Evolutionary conservation across 2,888 invertebrate species (phyloP).

Genomic region (Drosophila atripex): DNA sequence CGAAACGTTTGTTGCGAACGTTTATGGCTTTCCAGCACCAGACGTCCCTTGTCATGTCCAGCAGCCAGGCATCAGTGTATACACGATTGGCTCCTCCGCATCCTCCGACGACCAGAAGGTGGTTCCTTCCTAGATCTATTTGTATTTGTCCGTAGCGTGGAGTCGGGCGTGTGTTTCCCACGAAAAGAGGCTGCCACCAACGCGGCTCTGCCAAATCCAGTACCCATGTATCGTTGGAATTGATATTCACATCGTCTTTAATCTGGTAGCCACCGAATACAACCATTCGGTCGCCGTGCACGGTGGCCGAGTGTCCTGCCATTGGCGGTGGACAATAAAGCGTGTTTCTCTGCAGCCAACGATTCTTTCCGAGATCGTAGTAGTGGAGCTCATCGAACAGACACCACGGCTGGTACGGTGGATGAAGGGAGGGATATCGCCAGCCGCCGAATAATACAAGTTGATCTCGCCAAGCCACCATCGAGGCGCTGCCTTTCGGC

Average conservation of each 20-base stretch:
- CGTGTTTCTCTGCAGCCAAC: constrained; percentile 86
- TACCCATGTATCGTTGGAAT: constrained; percentile 94
- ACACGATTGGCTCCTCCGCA: constrained; percentile 94
- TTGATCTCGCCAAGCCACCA: constrained; percentile 93
- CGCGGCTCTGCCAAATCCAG: constrained; percentile 90
- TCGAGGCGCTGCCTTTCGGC: constrained; percentile 96
- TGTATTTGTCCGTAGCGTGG: constrained; percentile 97
- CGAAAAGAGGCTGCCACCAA: constrained; percentile 91
- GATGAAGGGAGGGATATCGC: constrained; percentile 95
- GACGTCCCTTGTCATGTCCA: constrained; percentile 88
- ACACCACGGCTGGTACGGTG: constrained; percentile 92
- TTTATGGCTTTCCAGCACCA: constrained; percentile 91
- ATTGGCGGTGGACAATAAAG: constrained; percentile 84
- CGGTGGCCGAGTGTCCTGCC: constrained; percentile 96
- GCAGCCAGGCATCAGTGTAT: constrained; percentile 95
- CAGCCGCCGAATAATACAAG: constrained; percentile 97
- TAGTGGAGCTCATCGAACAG: constrained; percentile 96
- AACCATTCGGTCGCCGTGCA: constrained; percentile 92
- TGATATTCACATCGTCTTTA: constrained; percentile 84
- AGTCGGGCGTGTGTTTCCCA: constrained; percentile 87
- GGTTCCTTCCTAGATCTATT: constrained; percentile 90
- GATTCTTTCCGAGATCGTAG: constrained; percentile 91
- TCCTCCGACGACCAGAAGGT: constrained; percentile 93
- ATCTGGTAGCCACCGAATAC: constrained; percentile 90
- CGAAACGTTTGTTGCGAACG: constrained; percentile 90